A percentile compares a stretch with the other conserved stretches of the same genome.
These are phyloP conservation scores for Macrophya annulata DNA, from an alignment of 2,888 invertebrate genomes.

Conservation along the genomic window DNA sequence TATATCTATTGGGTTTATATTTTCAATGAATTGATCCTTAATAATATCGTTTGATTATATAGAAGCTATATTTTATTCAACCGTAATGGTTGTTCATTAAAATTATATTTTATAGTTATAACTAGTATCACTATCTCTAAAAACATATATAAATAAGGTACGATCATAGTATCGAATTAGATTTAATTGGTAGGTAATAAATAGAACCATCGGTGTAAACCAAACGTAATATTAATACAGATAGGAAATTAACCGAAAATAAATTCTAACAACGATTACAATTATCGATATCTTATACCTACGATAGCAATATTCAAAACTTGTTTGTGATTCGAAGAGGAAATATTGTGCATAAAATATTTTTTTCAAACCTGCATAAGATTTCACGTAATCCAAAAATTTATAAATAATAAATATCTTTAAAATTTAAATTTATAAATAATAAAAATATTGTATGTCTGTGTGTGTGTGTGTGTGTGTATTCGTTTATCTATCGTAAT, in stretches of 20 bases:
- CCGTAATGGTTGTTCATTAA: background rate
- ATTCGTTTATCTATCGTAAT: background rate
- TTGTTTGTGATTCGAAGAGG: background rate
- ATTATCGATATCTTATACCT: background rate
- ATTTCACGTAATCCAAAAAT: background rate
- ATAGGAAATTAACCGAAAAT: background rate
- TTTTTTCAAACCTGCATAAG: background rate
- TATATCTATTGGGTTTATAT: background rate
- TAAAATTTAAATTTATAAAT: too few species aligned
- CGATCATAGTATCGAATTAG: background rate
- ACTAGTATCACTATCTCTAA: slow-evolving; percentile 9
- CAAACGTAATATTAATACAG: background rate
- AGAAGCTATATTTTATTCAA: background rate
- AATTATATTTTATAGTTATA: slow-evolving; percentile 26
- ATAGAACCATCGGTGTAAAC: background rate
- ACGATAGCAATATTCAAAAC: too few species aligned
- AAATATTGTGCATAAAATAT: background rate
- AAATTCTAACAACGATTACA: background rate
- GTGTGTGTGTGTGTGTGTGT: background rate
- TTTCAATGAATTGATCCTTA: too few species aligned
- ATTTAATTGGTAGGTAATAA: background rate
- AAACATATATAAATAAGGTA: background rate
- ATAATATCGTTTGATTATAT: background rate
- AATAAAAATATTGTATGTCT: too few species aligned
- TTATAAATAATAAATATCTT: too few species aligned